These are phyloP conservation scores for Ophioderma brevispina DNA, from an alignment of 35 echinoderm and acorn worm species.

Conservation along the genomic window DNA sequence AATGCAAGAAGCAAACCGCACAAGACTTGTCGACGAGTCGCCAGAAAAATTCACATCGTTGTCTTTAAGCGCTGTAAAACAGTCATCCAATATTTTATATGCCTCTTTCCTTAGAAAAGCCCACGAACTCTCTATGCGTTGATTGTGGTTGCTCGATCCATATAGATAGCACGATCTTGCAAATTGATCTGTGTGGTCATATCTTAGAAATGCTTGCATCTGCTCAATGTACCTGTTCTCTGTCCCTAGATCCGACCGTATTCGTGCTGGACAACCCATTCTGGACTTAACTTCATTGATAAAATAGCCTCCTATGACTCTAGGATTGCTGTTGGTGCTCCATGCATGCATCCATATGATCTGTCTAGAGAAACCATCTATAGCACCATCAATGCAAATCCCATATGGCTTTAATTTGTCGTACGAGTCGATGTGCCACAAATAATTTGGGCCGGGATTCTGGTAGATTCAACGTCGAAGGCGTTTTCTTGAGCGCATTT, in stretches of 20 bases:
- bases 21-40: no score
- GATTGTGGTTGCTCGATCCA: no score
- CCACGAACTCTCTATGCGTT: no score
- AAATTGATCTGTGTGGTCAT: conserved; percentile 36
- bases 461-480: no score
- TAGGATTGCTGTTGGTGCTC: conserved; percentile 49
- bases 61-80: no score
- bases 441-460: conserved; percentile 26
- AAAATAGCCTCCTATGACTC: conserved; percentile 57
- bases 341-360: conserved; percentile 55
- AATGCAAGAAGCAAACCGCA: no score
- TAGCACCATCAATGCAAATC: conserved; percentile 36
- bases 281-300: neutral
- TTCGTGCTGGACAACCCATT: conserved; percentile 24
- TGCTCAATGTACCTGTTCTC: conserved; percentile 33
- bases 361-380: conserved; percentile 57
- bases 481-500: neutral
- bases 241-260: conserved; percentile 55
- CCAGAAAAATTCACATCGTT: no score
- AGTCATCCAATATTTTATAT: no score
- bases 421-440: conserved; percentile 24
- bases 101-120: no score
- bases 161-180: no score
- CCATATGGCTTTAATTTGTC: conserved; percentile 48
- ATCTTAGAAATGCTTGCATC: conserved; percentile 25